A percentile compares a stretch with the other conserved stretches of the same genome.
phyloP scores from a whole-genome alignment of 2,888 invertebrate species.

The Polymixis flavicincta region DNA sequence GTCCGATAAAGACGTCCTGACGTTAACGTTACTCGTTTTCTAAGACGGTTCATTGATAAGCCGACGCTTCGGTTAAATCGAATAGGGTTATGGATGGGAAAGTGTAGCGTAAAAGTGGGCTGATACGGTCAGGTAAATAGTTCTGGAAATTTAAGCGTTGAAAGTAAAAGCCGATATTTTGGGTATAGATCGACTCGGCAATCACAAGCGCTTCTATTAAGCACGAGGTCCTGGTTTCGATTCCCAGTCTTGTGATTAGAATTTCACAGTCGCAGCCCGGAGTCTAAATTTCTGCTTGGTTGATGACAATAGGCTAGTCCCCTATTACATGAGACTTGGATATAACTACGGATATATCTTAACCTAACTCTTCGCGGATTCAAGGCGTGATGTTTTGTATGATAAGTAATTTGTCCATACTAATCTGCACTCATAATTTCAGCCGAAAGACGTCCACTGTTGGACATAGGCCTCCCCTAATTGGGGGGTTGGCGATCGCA shows the following conservation, averaged over 20 bases:
- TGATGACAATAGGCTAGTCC: background rate
- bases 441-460: too few species aligned
- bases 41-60: conserved; percentile 63
- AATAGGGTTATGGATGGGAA: conserved; percentile 48
- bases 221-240: background rate
- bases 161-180: conserved; percentile 16
- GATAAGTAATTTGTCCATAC: too few species aligned
- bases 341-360: background rate
- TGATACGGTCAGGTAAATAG: conserved; percentile 60
- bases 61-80: conserved; percentile 48
- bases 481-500: too few species aligned
- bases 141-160: conserved; percentile 3
- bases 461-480: too few species aligned
- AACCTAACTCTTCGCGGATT: background rate
- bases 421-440: too few species aligned
- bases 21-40: conserved; percentile 53
- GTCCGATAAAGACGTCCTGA: conserved; percentile 59
- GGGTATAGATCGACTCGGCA: background rate
- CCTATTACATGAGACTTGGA: background rate
- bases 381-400: background rate
- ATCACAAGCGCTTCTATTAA: background rate
- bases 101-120: conserved; percentile 38
- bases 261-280: background rate
- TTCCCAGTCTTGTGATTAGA: background rate
- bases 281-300: background rate